Evolutionary conservation across 2,888 invertebrate genomes (phyloP).

Genomic region (Crossocerus cetratus): DNA sequence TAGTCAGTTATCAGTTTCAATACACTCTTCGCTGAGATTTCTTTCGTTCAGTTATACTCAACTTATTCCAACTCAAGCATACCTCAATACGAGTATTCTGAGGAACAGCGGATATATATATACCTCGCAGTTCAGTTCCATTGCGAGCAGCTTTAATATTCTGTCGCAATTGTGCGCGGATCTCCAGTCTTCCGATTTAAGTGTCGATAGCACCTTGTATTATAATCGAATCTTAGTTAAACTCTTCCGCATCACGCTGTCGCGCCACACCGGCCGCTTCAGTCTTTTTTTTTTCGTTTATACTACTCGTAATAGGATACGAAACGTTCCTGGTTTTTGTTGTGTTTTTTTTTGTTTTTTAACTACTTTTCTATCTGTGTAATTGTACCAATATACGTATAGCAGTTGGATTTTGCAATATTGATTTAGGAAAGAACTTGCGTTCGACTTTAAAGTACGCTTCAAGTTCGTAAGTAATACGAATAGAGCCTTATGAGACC

Average conservation of each 20-base stretch:
- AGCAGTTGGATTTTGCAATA: not conserved
- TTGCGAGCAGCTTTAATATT: constrained; percentile 10
- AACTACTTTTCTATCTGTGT: constrained; percentile 8
- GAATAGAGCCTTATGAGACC: constrained; percentile 35
- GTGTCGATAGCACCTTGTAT: constrained; percentile 14
- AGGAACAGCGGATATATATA: constrained; percentile 10
- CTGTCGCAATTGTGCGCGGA: not conserved
- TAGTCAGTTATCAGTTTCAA: constrained; percentile 16
- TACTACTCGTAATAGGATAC: constrained; percentile 9
- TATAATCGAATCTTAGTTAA: constrained; percentile 3
- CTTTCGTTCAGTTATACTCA: constrained; percentile 9
- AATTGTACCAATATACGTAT: constrained; percentile 4
- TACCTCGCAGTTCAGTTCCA: constrained; percentile 3
- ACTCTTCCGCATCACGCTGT: constrained; percentile 1
- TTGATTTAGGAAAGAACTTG: constrained; percentile 9
- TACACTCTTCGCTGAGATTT: constrained; percentile 9
- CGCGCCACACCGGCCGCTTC: not conserved
- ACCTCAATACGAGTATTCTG: constrained; percentile 7
- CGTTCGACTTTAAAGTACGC: constrained; percentile 18
- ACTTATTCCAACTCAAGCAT: not conserved
- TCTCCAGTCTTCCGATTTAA: not conserved
- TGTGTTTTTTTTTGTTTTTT: constrained; percentile 4
- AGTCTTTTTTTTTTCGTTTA: constrained; percentile 3
- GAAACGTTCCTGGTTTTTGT: constrained; percentile 8
- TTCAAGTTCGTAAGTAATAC: constrained; percentile 13